Evolutionary conservation across 1,140 invertebrate genomes (phyloP).

Genomic region (Himalopsyche phryganea): DNA sequence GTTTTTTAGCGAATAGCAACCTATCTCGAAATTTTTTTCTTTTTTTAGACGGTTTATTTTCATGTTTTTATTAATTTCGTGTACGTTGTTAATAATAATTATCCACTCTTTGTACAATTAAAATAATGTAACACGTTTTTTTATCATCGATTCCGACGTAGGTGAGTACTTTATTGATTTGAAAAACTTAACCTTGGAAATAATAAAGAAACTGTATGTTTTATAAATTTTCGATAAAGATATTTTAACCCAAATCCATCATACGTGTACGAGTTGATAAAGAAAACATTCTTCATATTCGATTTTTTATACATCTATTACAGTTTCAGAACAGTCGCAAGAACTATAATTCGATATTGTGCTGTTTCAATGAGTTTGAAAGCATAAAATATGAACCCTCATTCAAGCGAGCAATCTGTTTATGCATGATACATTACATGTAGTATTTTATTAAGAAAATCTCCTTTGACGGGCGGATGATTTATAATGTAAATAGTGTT

Average conservation of each 20-base stretch:
- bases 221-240: too few relatives aligned
- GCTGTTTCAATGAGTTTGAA: not conserved
- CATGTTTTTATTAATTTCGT: too few relatives aligned
- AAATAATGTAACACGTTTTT: too few relatives aligned
- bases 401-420: constrained; percentile 7
- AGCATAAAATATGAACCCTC: not conserved
- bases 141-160: too few relatives aligned
- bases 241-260: constrained; percentile 12
- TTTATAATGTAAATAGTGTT: constrained; percentile 32
- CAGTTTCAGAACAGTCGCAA: constrained; percentile 1
- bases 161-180: too few relatives aligned
- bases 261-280: not conserved
- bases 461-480: constrained; percentile 29
- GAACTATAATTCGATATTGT: not conserved
- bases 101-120: too few relatives aligned
- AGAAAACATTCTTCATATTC: constrained; percentile 13
- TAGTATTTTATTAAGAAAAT: constrained; percentile 30
- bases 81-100: too few relatives aligned
- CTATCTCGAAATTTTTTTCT: too few relatives aligned
- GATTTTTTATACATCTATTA: constrained; percentile 7
- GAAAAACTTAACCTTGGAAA: too few relatives aligned
- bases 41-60: too few relatives aligned
- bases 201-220: too few relatives aligned
- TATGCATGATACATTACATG: constrained; percentile 15
- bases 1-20: too few relatives aligned